phyloP scores from a whole-genome alignment of 37 sponge, comb jelly and placozoan species.

The Lycopodina hypogea region DNA sequence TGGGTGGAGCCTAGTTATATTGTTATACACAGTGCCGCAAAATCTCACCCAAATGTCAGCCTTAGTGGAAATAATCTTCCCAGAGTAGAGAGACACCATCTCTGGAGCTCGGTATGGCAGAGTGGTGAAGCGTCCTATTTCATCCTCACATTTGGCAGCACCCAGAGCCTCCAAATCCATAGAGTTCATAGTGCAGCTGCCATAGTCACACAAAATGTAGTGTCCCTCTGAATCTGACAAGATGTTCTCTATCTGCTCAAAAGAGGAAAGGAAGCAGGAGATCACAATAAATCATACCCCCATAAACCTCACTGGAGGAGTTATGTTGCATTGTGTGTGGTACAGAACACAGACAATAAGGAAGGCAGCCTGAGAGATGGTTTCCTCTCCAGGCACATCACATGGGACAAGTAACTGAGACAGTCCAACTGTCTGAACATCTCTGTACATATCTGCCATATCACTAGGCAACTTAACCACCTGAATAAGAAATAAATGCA shows the following conservation, averaged over 20 bases:
- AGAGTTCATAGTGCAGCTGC: constrained; percentile 65
- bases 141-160: constrained; percentile 57
- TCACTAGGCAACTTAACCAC: too few species aligned
- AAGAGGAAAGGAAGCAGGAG: not conserved
- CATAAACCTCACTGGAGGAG: not conserved
- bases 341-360: too few species aligned
- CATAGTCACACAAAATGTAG: constrained; percentile 94
- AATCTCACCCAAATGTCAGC: constrained; percentile 91
- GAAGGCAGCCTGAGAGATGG: too few species aligned
- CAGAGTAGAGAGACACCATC: constrained; percentile 91
- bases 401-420: too few species aligned
- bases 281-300: not conserved
- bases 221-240: constrained; percentile 50
- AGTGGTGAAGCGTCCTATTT: constrained; percentile 88
- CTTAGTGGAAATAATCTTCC: constrained; percentile 76
- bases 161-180: constrained; percentile 66
- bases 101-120: constrained; percentile 92
- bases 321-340: not conserved
- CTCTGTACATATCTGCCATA: too few species aligned
- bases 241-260: constrained; percentile 88
- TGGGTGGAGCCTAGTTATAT: not conserved
- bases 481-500: too few species aligned
- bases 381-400: too few species aligned
- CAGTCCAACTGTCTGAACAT: too few species aligned
- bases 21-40: too few species aligned